Base-by-base conservation (phyloP, 2,113 vertebrate species). In the Lophura nycthemera region DNA sequence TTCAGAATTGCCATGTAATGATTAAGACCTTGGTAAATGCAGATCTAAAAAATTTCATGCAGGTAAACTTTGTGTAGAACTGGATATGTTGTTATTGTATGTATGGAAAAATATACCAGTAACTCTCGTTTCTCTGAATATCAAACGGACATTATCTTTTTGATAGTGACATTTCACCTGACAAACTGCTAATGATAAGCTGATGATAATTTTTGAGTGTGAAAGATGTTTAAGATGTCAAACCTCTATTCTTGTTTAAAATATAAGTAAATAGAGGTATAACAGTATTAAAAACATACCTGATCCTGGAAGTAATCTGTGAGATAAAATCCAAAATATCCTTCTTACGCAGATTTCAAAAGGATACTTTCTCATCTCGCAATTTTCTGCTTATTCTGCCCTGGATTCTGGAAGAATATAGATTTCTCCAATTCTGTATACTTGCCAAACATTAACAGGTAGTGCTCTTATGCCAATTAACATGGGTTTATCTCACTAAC, bases 381-480 rank as follows among this genome's bases (percentile, higher is more conserved):
- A 84, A 86, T 87, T 92, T 97, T 95, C 54, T 96, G 57, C 56
- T 78, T 90, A 30, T 94, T 97, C 61, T 97, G 92, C 80, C 60
- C 59, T 3, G 45, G 56, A n/a, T 80, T 67, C 64, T 92, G 47
- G 89, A 90, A 95, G 47, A 65, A 52, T 84, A 83, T 75, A 50
- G n/a, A 83, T 16, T 48, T 83, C 59, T 81, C 5, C 54, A 77
- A 15, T 75, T 54, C 67, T 22, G 7, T 80, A 21, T 61, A 3
- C 45, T 86, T 91, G 85, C 73, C 83, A 93, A 34, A 94, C 30
- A 52, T 91, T 91, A 93, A 70, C 61, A 93, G 45, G 64, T 27
- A 83, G 6, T 64, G 69, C 69, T 69, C 10, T 73, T 50, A 54
- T 0, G 3, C 66, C 56, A 69, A 50, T 90, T 47, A 87, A 73